Evolutionary conservation across 2,113 vertebrate genomes (phyloP).

Genomic region (Oriolus oriolus): DNA sequence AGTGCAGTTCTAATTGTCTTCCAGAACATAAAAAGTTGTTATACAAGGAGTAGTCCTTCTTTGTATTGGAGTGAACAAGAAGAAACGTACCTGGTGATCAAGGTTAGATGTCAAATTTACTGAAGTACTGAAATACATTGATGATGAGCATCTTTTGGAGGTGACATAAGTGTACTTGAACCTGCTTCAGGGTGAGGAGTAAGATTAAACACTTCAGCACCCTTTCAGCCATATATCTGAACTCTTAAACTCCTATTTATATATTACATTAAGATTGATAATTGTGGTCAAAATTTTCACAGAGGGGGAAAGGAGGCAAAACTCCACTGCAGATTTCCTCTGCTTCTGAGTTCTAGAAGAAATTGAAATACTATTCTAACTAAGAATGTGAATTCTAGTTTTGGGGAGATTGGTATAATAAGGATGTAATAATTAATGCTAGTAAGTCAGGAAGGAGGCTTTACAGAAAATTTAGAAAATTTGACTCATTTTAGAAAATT

Average conservation of each 20-base stretch:
- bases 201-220: not conserved
- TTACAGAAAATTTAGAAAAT: not conserved
- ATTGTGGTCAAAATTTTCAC: not conserved
- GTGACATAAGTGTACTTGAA: not conserved
- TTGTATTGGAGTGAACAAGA: not conserved
- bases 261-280: not conserved
- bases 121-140: not conserved
- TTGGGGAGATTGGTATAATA: not conserved
- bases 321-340: not conserved
- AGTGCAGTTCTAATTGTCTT: not conserved
- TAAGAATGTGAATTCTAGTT: not conserved
- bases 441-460: not conserved
- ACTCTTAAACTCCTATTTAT: not conserved
- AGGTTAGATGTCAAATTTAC: not conserved
- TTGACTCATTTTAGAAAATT: not conserved
- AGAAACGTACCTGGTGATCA: rapidly evolving
- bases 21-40: not conserved
- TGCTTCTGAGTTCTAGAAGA: not conserved
- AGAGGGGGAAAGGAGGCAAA: not conserved
- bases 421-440: not conserved
- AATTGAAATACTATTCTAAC: not conserved
- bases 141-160: not conserved
- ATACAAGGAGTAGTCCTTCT: not conserved
- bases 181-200: not conserved
- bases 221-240: not conserved